phyloP scores from a whole-genome alignment of 2,797 vertebrate genomes.

The Florisuga fusca region DNA sequence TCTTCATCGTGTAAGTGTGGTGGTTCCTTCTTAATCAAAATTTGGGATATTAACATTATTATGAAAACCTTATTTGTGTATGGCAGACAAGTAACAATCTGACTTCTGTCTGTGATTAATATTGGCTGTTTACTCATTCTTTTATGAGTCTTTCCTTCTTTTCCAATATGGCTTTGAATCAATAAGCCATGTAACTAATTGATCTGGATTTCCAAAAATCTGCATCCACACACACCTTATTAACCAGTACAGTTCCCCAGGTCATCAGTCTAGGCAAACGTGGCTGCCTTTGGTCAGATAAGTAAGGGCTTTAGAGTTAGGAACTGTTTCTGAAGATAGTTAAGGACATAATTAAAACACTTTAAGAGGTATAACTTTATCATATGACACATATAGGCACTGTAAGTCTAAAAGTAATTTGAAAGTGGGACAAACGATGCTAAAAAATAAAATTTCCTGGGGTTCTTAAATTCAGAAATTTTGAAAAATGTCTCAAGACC shows the following conservation, averaged over 20 bases:
- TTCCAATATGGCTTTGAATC: not conserved
- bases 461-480: not conserved
- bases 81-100: not conserved
- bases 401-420: not conserved
- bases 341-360: not conserved
- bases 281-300: not conserved
- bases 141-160: not conserved
- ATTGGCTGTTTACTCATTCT: not conserved
- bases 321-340: not conserved
- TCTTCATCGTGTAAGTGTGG: not conserved
- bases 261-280: not conserved
- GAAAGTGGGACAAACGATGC: not conserved
- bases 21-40: conserved; percentile 31
- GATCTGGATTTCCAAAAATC: not conserved
- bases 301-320: not conserved
- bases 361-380: not conserved
- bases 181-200: not conserved
- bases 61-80: not conserved
- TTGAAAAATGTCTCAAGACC: not conserved
- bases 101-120: conserved; percentile 12
- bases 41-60: not conserved
- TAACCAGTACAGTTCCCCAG: not conserved
- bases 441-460: not conserved
- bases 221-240: not conserved
- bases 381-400: not conserved